A percentile compares a stretch with the other conserved stretches of the same genome.
These are phyloP conservation scores for Macrostomum lignano DNA, from an alignment of 1,140 invertebrate genomes.

Conservation along the genomic window DNA sequence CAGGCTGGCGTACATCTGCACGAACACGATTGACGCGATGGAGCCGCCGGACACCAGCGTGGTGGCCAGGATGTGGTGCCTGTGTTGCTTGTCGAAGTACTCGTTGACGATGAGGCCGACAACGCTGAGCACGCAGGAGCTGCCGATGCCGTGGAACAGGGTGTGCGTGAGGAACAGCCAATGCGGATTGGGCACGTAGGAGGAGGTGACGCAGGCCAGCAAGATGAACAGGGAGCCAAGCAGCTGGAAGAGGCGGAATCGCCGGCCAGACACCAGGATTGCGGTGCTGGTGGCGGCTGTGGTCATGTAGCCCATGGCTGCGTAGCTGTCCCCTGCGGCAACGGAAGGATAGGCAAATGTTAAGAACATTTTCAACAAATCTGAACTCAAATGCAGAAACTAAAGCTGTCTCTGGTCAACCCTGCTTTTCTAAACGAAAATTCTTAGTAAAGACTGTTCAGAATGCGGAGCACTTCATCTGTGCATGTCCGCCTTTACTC, in stretches of 20 bases:
- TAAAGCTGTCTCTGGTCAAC: no score
- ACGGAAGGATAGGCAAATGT: no score
- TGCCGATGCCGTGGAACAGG: constrained; percentile 10
- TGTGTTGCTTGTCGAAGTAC: background rate
- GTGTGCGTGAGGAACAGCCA: constrained; percentile 7
- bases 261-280: no score
- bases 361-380: no score
- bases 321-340: constrained; percentile 5
- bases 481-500: no score
- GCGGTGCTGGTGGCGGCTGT: constrained; percentile 3
- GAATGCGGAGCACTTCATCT: no score
- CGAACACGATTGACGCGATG: background rate
- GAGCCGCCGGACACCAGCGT: constrained; percentile 1
- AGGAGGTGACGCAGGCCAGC: background rate
- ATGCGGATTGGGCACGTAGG: constrained; percentile 1
- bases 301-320: constrained; percentile 1
- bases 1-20: background rate
- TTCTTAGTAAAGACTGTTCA: no score
- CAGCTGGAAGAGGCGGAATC: no score
- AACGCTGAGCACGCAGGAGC: constrained; percentile 9
- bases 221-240: background rate
- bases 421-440: no score
- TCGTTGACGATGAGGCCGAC: background rate
- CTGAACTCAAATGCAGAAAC: no score
- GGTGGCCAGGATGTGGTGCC: background rate